Base-by-base conservation (phyloP, 2,888 invertebrate genomes). In the Calameuta pallipes region DNA sequence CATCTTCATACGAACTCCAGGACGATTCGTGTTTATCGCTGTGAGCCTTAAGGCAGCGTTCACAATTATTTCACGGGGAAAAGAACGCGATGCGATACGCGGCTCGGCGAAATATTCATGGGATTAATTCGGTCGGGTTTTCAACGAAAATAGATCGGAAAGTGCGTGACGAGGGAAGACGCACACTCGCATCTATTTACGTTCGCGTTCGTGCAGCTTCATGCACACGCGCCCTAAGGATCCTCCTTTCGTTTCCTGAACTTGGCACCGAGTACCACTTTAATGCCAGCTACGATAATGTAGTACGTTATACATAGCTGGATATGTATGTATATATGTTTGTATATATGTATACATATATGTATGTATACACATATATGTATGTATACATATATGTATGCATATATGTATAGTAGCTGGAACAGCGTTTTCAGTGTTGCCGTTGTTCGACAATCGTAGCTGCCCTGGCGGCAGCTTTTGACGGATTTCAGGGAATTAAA, bases 401-500 rank as follows among this genome's bases (percentile, higher is more conserved):
- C 4, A 34, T 35, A 9, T 35, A 33, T 3, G 12, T 12, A 12
- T 36, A 1, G 41, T 15, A 6, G 15, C 6, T 15, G 41, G 41
- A 15, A 41, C 6, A 15, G 41, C 6, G 41, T 23, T 1, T 41
- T 41, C 3, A 36, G 36, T 36, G 23, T 56, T 56, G 56, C 9
- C 23, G 23, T 23, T 56, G 9, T 56, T 56, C 2, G 56, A 56
- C 56, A 56, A 6, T 9, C 9, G 56, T 9, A 23, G 9, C 56
- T 4, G 23, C 15, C 15, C 15, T 41, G 41, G 23, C 6, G 23
- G 41, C 15, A 41, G 23, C 23, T 56, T 23, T 9, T 23, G 9
- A 31, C 30, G 12, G 15, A 33, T 71, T 77, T 15, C 34, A 78
- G 37, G 74, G 36, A 80, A 78, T 78, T 78, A 74, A 80, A 81